Conservation (phyloP, 2,113 vertebrate genomes). For the Leptosomus discolor region DNA sequence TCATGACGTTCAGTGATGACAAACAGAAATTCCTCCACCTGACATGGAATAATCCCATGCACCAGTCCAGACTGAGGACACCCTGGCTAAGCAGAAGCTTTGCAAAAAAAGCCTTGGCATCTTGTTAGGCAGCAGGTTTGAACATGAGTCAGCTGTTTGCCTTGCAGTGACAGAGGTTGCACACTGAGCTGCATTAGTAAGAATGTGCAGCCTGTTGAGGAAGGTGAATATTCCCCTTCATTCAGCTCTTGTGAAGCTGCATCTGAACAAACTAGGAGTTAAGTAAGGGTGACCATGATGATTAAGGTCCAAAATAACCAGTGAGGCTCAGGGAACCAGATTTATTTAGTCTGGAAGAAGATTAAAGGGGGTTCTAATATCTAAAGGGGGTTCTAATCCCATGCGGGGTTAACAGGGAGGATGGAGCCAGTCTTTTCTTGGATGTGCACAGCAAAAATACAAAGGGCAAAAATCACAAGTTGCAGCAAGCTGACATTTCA, state of each 20-base stretch:
- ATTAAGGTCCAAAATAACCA: neutral
- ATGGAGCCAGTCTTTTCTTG: neutral
- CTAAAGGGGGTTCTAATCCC: neutral
- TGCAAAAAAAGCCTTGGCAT: neutral
- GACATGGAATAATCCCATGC: neutral
- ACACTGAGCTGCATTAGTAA: neutral
- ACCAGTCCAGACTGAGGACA: neutral
- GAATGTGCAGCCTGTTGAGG: neutral
- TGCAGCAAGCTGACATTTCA: neutral
- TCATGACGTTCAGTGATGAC: neutral
- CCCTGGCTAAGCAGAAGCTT: neutral
- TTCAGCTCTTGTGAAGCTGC: neutral
- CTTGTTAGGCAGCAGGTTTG: neutral
- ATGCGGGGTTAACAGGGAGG: no score
- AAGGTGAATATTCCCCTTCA: neutral
- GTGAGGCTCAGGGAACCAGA: neutral
- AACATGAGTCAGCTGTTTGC: neutral
- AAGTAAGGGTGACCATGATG: neutral
- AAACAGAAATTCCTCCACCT: neutral
- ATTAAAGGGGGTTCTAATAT: neutral
- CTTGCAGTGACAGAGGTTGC: neutral
- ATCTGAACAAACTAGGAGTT: neutral
- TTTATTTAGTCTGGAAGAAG: neutral
- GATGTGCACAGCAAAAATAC: neutral
- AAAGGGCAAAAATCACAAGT: neutral